A percentile compares a stretch with the other conserved stretches of the same genome.
phyloP scores from a whole-genome alignment of 2,113 vertebrate species.

The Hydropotes inermis region DNA sequence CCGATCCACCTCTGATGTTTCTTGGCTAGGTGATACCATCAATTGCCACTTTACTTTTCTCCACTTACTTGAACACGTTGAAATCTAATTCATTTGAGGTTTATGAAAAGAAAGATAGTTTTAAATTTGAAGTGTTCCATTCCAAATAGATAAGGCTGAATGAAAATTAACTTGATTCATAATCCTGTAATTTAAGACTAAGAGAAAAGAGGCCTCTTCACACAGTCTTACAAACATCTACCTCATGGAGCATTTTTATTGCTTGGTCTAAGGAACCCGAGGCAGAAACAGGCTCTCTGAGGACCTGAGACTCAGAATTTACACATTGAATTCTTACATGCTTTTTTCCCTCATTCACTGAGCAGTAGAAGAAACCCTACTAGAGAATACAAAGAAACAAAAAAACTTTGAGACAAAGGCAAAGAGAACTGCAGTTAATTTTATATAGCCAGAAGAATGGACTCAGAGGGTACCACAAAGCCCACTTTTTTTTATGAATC shows the following conservation, averaged over 20 bases:
- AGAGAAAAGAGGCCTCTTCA: constrained; percentile 7
- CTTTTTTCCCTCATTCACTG: not conserved
- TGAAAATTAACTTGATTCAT: constrained; percentile 56
- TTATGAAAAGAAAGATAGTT: constrained; percentile 33
- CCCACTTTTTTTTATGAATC: constrained; percentile 50
- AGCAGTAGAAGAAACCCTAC: constrained; percentile 42
- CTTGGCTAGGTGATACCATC: constrained; percentile 3
- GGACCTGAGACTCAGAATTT: constrained; percentile 5
- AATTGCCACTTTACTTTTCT: constrained; percentile 1
- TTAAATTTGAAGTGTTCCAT: constrained; percentile 47
- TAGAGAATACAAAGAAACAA: constrained; percentile 48
- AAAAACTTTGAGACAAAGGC: constrained; percentile 54
- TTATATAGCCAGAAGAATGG: constrained; percentile 68
- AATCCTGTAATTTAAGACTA: constrained; percentile 35
- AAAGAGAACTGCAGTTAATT: constrained; percentile 68
- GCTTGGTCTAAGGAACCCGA: not conserved
- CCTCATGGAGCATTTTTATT: constrained; percentile 14
- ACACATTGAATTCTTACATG: constrained; percentile 54
- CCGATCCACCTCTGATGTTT: constrained; percentile 7
- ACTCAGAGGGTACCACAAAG: constrained; percentile 65
- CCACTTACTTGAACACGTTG: not conserved
- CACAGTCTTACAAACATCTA: not conserved
- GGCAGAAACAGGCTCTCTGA: not conserved
- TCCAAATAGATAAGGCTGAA: constrained; percentile 42
- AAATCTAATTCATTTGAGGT: constrained; percentile 50